phyloP scores from a whole-genome alignment of 2,113 vertebrate species.

The Salvelinus fontinalis region DNA sequence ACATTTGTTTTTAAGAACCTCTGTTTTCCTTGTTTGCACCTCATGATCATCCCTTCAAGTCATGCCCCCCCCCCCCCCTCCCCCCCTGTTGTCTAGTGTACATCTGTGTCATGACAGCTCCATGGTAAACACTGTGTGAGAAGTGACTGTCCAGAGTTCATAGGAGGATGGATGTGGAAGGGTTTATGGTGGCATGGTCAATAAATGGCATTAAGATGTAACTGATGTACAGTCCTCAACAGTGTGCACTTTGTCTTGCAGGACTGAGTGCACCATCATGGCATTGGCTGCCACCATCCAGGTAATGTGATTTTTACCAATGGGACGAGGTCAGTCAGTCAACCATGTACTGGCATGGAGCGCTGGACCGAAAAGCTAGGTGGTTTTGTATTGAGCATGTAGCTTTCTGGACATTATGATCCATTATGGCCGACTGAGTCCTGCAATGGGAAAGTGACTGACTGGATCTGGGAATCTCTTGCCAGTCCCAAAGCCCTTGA shows the following conservation, averaged over 20 bases:
- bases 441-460: slow-evolving; percentile 2
- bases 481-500: slow-evolving; percentile 30
- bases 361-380: slow-evolving; percentile 42
- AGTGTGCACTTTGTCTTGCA: slow-evolving; percentile 71
- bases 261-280: slow-evolving; percentile 82
- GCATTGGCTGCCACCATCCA: slow-evolving; percentile 78
- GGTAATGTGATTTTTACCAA: slow-evolving; percentile 70
- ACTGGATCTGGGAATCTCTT: background rate
- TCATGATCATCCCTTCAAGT: slow-evolving; percentile 3
- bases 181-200: background rate
- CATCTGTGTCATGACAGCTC: slow-evolving; percentile 13
- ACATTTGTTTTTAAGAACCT: slow-evolving; percentile 22
- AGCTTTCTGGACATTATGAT: slow-evolving; percentile 50
- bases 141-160: slow-evolving; percentile 27
- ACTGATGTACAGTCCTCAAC: slow-evolving; percentile 33
- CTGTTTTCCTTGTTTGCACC: background rate
- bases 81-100: background rate
- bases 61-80: background rate
- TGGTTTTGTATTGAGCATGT: slow-evolving; percentile 59
- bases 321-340: slow-evolving; percentile 27
- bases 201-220: background rate
- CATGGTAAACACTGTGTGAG: slow-evolving; percentile 34
- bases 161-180: background rate
- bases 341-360: slow-evolving; percentile 24
- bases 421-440: slow-evolving; percentile 41